phyloP scores from a whole-genome alignment of 2,888 invertebrate species.

The Nebria brevicollis region DNA sequence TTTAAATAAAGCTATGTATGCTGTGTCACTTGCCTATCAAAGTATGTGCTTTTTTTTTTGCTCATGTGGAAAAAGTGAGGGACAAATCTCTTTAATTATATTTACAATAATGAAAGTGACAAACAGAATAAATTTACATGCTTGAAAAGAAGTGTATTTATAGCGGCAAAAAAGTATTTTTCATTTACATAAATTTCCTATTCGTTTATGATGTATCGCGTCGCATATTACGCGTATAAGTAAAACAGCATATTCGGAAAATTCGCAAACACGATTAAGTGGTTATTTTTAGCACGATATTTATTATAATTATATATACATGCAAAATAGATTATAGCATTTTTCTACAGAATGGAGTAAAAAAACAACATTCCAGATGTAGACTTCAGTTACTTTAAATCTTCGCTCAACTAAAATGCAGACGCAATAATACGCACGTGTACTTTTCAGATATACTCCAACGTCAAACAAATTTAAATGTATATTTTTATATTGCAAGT shows the following conservation, averaged over 20 bases:
- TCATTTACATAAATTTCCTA: not conserved
- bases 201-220: not conserved
- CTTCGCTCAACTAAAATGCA: too few relatives aligned
- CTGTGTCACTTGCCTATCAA: not conserved
- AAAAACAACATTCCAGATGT: too few relatives aligned
- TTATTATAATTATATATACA: not conserved
- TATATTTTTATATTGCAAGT: too few relatives aligned
- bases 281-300: not conserved
- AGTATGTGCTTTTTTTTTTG: not conserved
- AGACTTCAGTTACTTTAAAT: too few relatives aligned
- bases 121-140: not conserved
- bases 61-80: not conserved
- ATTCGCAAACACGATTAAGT: not conserved
- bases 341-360: not conserved
- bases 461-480: too few relatives aligned
- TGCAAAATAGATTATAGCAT: not conserved
- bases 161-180: not conserved
- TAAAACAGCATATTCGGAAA: not conserved
- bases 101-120: not conserved
- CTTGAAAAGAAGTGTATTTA: not conserved
- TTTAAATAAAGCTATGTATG: not conserved
- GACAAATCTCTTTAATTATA: conserved; percentile 1
- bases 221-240: not conserved
- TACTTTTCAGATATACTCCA: too few relatives aligned
- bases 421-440: too few relatives aligned